Base-by-base conservation (phyloP, 2,888 invertebrate genomes). In the Clepsis dumicolana region DNA sequence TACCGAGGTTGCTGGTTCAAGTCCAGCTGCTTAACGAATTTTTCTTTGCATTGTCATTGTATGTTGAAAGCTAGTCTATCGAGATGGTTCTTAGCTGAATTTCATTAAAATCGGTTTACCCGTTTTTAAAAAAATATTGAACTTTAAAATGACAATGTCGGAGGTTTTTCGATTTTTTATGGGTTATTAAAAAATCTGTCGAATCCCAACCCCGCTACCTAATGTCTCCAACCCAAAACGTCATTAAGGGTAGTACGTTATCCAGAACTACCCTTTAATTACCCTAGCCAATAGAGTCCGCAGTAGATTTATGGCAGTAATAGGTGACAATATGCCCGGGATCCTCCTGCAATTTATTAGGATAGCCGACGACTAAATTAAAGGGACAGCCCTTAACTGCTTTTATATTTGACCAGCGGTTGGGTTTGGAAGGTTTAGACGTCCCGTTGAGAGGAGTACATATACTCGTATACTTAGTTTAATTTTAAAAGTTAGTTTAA, bases 291-390 rank as follows among this genome's bases (percentile, higher is more conserved):
- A 77, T 76, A 75, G 78, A 75, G 74, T 69, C 56, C 65, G 50
- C 60, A 53, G 72, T 79, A 88, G 88, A 91, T 91, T 91, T 90
- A 91, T 89, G 80, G 89, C 82, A 86, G 87, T 90, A 91, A 91
- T 91, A 90, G 89, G 80, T 78, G 77, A 82, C 86, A 87, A 88
- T 86, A 82, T 82, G 80, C 78, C 78, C 56, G 12, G 61, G 80
- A 78, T 74, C 77, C 74, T 72, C 71, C 74, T 63, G 79, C 87
- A 80, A 88, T 90, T 87, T 87, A 88, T 87, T 84, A 83, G 78
- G 71, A 73, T 72, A 75, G 73, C 71, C 73, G 79, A 29, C 38
- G 50, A 83, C 83, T 86, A 84, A 82, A 88, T 89, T 89, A 88
- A 87, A 84, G 84, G 84, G 83, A 71, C 73, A 77, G 38, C 71